These are phyloP conservation scores for Poeciliopsis paucimaculata DNA, from an alignment of 2,797 vertebrate species.

Conservation along the genomic window DNA sequence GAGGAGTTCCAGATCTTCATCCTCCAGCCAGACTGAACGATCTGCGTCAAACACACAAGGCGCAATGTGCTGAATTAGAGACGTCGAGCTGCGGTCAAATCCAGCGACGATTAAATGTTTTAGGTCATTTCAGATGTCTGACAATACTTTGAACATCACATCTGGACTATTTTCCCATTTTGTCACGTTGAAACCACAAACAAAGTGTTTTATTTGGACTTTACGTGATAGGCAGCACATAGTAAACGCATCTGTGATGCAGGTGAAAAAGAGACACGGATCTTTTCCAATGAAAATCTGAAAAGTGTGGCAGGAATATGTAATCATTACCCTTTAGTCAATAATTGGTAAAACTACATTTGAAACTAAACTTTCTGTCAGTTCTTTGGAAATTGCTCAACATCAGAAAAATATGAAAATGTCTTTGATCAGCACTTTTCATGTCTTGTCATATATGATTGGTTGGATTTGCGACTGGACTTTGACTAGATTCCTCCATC, in stretches of 20 bases:
- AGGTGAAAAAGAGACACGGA: not conserved
- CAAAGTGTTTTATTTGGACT: not conserved
- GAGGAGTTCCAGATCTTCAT: slow-evolving; percentile 38
- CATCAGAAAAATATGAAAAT: not conserved
- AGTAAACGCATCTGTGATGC: not conserved
- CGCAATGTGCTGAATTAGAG: not conserved
- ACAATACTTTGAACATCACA: not conserved
- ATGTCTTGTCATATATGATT: not conserved
- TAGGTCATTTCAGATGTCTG: not conserved
- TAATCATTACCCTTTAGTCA: not conserved
- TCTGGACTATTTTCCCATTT: not conserved
- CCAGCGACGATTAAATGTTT: not conserved
- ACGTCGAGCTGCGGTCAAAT: not conserved
- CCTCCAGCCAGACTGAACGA: not conserved
- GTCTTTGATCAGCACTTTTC: not conserved
- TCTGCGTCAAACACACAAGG: not conserved
- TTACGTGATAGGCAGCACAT: not conserved
- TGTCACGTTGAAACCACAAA: not conserved
- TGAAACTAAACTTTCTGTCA: not conserved
- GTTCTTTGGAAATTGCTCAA: not conserved
- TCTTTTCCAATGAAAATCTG: slow-evolving; percentile 1
- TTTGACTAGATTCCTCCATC: not conserved
- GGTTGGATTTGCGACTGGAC: not conserved
- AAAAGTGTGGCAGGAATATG: not conserved
- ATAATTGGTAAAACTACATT: not conserved